Evolutionary conservation across 2,888 invertebrate species (phyloP), one percentile per base, ranked within the genome.

Genomic region (Pandemis heparana): DNA sequence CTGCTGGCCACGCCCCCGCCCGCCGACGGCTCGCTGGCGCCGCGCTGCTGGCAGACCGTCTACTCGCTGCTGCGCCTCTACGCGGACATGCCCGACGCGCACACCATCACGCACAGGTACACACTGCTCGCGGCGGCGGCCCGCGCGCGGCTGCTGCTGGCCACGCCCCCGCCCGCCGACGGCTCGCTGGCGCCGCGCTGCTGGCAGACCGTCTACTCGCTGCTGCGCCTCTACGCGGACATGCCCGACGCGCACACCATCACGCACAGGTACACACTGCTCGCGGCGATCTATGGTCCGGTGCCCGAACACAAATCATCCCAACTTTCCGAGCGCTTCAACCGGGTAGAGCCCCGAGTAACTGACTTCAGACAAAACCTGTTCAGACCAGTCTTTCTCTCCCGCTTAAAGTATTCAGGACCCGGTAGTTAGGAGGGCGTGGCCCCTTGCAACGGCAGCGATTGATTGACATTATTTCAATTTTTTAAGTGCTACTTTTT

Each of bases 231-330:
- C 68, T 99, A 99, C 87, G 98, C 98, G 7, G 98, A 97, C 65
- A 97, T 98, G 96, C 98, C 99, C 0, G 99, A 99, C 85, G 98
- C 98, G 0, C 99, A 99, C 90, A 99, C 98, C 0, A 97, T 99
- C 61, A 96, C 97, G 43, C 97, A 97, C 87, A 95, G 97, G 95
- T 95, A 77, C 14, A 2, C 14, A 6, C 41, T 41, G 41, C 10
- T 9, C 41, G 10, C 9, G 41, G 9, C 9, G 3, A 32, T 32
- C 23, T 32, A 32, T 32, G 23, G 23, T 4, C 23, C 2, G n/a
- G n/a, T n/a, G n/a, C 1, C 23, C 23, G 4, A 32, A 32, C 23
- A 32, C 23, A 32, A 32, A 32, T 32, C 4, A 23, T 41, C 41
- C 41, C 41, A 1, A 41, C 41, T 41, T 41, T 41, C 41, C 41